Evolutionary conservation across 2,113 vertebrate genomes (phyloP).

Genomic region (Alouatta palliata): DNA sequence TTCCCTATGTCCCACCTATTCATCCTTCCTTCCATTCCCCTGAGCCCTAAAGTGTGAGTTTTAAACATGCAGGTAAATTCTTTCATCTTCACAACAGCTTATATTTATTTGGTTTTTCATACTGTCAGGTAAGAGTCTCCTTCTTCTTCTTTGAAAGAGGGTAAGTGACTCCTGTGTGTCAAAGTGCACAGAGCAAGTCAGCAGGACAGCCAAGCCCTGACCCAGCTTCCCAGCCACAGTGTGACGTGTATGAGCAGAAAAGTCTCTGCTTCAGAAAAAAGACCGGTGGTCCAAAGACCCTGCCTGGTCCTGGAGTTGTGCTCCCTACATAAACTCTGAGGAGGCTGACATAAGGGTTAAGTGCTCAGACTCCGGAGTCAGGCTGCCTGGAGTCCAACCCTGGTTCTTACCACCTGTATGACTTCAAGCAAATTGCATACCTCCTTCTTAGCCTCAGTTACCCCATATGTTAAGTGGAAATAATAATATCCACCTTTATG

Average conservation of each 20-base stretch:
- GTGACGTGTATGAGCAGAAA: too few relatives aligned
- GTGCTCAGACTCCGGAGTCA: not conserved
- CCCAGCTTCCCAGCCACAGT: too few relatives aligned
- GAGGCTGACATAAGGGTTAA: not conserved
- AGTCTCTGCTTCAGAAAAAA: not conserved
- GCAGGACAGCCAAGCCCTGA: not conserved
- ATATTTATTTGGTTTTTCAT: not conserved
- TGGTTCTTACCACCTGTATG: not conserved
- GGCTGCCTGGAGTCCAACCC: not conserved
- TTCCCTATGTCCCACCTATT: not conserved
- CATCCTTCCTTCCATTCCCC: not conserved
- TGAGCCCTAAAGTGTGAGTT: not conserved
- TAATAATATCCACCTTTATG: not conserved
- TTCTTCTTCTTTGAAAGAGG: not conserved
- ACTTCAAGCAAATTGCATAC: not conserved
- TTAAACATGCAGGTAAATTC: not conserved
- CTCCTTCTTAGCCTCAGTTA: not conserved
- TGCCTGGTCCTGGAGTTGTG: accelerated
- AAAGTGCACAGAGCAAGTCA: not conserved
- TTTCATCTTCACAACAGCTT: not conserved
- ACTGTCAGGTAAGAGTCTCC: not conserved
- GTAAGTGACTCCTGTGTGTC: not conserved
- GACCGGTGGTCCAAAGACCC: not conserved
- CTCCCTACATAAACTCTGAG: not conserved
- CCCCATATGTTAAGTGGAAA: not conserved